Evolutionary conservation across 1,140 invertebrate species (phyloP), one percentile per base, ranked within the genome.

Genomic region (Drosophila ercepeae): DNA sequence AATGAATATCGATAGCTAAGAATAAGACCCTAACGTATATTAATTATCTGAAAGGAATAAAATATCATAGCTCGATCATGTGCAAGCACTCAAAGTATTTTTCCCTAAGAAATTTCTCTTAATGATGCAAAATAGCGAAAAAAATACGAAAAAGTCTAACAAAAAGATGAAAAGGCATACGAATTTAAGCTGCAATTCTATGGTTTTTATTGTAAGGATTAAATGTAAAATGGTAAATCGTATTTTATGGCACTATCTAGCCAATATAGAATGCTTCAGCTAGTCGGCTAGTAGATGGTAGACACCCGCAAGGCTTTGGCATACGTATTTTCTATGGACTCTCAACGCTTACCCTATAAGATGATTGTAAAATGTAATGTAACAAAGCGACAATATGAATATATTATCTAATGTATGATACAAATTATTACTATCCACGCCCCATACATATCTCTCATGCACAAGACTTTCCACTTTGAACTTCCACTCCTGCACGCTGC

Each of bases 141-240:
- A 16, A 14, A 1, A 19, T 19, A 23, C 14, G 11, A 8, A n/a
- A 13, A 32, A 46, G 29, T 16, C 13, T 11, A 19, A 13, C 18
- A 19, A 14, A 14, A 63, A 50, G 58, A 67, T 46, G 34, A 75
- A 50, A 75, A 72, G 59, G 76, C 81, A 76, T 84, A 86, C 81
- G 81, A 84, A 84, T 84, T 84, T 84, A 84, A 76, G 73, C 81
- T 59, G 76, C 72, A 86, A 84, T 86, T 60, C 29, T 86, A 84
- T 81, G 81, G 81, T 86, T 86, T 84, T 79, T 52, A 49, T 46
- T 67, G 13, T 67, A 67, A 53, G 64, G 13, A 65, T 39, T 59
- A 25, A 34, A 55, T 63, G 64, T 64, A 75, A 78, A 75, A 41
- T 58, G 42, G 50, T 50, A 59, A 48, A 63, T 49, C 23, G 53